These are phyloP conservation scores for Leucophenga montana DNA, from an alignment of 2,888 invertebrate species.

Conservation along the genomic window DNA sequence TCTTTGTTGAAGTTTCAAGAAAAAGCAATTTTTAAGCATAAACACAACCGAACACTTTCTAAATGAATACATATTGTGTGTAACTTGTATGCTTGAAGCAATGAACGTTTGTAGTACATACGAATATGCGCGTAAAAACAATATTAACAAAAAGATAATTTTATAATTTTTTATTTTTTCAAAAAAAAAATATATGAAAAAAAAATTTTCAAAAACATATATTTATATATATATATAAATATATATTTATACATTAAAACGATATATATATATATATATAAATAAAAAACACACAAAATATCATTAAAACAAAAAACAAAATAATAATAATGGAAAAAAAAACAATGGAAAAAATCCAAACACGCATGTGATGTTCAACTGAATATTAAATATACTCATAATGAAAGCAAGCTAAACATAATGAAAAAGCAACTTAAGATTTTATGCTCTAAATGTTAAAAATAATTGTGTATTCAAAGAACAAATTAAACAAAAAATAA, in stretches of 20 bases:
- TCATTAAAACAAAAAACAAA: conserved; percentile 9
- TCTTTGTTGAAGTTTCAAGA: too few relatives aligned
- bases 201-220: conserved; percentile 12
- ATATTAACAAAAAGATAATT: conserved; percentile 17
- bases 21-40: too few relatives aligned
- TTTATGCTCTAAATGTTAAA: conserved; percentile 28
- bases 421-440: conserved; percentile 18
- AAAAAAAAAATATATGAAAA: conserved; percentile 15
- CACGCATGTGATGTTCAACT: conserved; percentile 17
- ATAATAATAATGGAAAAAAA: background rate
- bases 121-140: background rate
- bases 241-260: conserved; percentile 14
- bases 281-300: conserved; percentile 7
- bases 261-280: conserved; percentile 12
- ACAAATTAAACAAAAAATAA: conserved; percentile 6
- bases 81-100: too few relatives aligned
- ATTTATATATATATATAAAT: conserved; percentile 4
- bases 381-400: conserved; percentile 1
- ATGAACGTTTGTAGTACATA: background rate
- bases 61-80: too few relatives aligned
- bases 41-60: too few relatives aligned
- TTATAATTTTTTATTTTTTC: conserved; percentile 32
- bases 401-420: background rate
- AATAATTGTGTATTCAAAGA: conserved; percentile 7
- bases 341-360: background rate